Conservation (phyloP, 2,888 invertebrate species). For the Agrotis exclamationis region DNA sequence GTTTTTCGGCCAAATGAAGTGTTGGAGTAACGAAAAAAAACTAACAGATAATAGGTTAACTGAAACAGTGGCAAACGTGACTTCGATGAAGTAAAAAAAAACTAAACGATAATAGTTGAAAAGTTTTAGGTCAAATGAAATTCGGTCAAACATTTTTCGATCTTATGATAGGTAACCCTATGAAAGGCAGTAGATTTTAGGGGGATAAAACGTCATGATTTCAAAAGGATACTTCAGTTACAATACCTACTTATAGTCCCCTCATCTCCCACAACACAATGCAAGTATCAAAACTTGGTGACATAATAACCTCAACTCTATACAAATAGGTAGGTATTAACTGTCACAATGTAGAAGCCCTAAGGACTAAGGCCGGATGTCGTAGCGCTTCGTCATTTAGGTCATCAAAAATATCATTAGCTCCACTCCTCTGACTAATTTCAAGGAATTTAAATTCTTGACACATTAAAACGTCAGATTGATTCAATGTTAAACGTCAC, state of each 20-base stretch:
- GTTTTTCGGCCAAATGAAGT: too few relatives aligned
- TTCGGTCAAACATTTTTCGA: too few relatives aligned
- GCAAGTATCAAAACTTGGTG: slow-evolving; percentile 43
- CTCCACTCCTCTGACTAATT: slow-evolving; percentile 41
- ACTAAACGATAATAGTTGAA: too few relatives aligned
- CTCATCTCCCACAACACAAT: background rate
- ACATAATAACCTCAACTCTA: background rate
- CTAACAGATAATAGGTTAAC: too few relatives aligned
- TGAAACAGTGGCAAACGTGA: too few relatives aligned
- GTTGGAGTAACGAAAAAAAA: too few relatives aligned
- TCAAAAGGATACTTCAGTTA: slow-evolving; percentile 14
- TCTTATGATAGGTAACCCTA: too few relatives aligned
- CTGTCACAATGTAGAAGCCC: slow-evolving; percentile 3
- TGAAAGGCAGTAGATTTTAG: slow-evolving; percentile 15
- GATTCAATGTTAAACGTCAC: slow-evolving; percentile 17
- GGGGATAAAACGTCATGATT: slow-evolving; percentile 25
- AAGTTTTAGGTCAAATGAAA: too few relatives aligned
- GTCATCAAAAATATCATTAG: slow-evolving; percentile 49
- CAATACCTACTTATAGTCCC: background rate
- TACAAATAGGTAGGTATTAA: slow-evolving; percentile 5
- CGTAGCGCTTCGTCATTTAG: slow-evolving; percentile 50
- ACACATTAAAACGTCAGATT: slow-evolving; percentile 46
- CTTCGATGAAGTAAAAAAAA: too few relatives aligned
- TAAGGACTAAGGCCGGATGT: slow-evolving; percentile 20
- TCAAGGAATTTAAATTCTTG: slow-evolving; percentile 29